Conservation (phyloP, 2,888 invertebrate genomes). For the Coelopa pilipes region DNA sequence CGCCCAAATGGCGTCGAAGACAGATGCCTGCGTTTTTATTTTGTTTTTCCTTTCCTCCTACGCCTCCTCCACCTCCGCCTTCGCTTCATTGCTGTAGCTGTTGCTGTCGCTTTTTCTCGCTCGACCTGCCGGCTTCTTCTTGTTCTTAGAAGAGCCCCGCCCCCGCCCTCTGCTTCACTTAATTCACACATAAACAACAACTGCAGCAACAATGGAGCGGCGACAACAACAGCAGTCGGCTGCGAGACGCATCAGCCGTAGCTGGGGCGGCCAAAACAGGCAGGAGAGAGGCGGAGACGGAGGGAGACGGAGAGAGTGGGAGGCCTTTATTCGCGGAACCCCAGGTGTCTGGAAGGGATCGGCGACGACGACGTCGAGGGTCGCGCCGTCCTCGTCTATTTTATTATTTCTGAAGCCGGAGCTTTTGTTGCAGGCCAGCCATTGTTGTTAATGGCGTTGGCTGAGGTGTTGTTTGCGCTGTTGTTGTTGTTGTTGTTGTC, state of each 20-base stretch:
- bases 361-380: background rate
- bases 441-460: constrained; percentile 10
- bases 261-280: no score
- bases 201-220: background rate
- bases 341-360: background rate
- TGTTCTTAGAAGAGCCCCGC: background rate
- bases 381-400: background rate
- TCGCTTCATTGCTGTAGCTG: no score
- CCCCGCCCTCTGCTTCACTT: no score
- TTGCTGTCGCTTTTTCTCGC: background rate
- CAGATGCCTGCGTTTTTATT: background rate
- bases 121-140: background rate
- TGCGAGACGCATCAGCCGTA: no score
- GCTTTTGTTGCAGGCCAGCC: constrained; percentile 1
- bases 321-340: background rate
- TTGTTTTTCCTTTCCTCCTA: background rate
- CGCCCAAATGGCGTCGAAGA: background rate
- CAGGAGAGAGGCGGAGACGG: no score
- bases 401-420: constrained; percentile 15
- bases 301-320: no score
- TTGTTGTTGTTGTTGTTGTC: constrained; percentile 7
- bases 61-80: background rate
- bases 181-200: no score
- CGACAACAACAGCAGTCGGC: no score
- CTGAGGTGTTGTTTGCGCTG: background rate